A percentile compares a stretch with the other conserved stretches of the same genome.
phyloP scores from a whole-genome alignment of 2,888 invertebrate genomes.

The Automeris io region DNA sequence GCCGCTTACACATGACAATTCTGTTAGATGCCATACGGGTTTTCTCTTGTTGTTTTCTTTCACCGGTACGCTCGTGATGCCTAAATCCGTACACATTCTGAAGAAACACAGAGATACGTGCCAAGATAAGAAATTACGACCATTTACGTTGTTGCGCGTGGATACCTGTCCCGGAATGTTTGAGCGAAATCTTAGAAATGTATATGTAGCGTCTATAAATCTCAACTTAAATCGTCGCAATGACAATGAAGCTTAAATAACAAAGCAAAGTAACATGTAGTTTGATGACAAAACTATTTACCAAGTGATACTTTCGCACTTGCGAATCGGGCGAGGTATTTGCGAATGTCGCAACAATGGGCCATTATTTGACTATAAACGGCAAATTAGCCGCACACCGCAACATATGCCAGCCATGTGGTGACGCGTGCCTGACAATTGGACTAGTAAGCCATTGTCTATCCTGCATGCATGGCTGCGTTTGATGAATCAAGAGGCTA shows the following conservation, averaged over 20 bases:
- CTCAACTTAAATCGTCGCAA: too few relatives aligned
- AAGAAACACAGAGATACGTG: too few relatives aligned
- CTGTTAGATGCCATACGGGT: too few relatives aligned
- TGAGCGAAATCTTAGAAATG: neutral
- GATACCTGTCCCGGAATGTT: neutral
- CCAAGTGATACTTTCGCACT: constrained; percentile 8
- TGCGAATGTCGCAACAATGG: constrained; percentile 30
- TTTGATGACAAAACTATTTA: constrained; percentile 1
- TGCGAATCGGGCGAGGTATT: constrained; percentile 15
- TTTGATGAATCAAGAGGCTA: constrained; percentile 17
- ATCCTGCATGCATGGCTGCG: constrained; percentile 38
- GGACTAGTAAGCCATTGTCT: constrained; percentile 26
- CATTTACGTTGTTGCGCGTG: neutral
- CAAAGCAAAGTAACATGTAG: too few relatives aligned
- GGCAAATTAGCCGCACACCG: constrained; percentile 29
- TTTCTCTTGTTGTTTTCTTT: too few relatives aligned
- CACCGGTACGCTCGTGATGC: too few relatives aligned
- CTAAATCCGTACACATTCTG: too few relatives aligned
- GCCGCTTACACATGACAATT: too few relatives aligned
- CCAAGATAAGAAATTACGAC: too few relatives aligned
- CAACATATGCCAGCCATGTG: constrained; percentile 65
- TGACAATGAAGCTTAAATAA: too few relatives aligned
- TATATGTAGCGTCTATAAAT: too few relatives aligned
- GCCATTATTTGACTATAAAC: constrained; percentile 39
- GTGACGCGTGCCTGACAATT: constrained; percentile 22